Base-by-base conservation (phyloP, 2,113 vertebrate species). In the Apus apus region DNA sequence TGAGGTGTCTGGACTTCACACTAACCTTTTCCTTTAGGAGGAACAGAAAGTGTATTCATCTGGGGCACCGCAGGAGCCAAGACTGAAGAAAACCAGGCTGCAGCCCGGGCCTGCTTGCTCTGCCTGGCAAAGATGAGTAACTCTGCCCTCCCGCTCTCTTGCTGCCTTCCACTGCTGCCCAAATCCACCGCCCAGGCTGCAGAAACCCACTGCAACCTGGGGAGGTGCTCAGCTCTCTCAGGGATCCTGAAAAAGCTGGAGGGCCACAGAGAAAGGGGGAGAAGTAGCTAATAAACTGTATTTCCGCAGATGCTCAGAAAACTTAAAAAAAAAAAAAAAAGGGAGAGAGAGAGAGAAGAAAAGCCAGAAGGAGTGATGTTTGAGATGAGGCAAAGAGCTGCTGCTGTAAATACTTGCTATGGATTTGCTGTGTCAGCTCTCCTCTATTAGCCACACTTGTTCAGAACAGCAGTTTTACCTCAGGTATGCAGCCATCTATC, bases 71-170 rank as follows among this genome's bases (percentile, higher is more conserved):
- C 67, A 64, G 64, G 29, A 87, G 57, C 48, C 27, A 67, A 73
- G 43, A 17, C 17, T 64, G 74, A 57, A 51, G 67, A 57, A 45
- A 68, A 22, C 19, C 27, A 46, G 43, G 43, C 50, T 83, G 51
- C 46, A 64, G 9, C 50, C 43, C 67, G 56, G 74, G n/a, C 50
- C 71, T 61, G 45, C n/a, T 60, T 34, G 25, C 46, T 81, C 30
- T 43, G 45, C 38, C 46, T 50, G 53, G 53, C 53, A 38, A 50
- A 66, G 65, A 15, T 0, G 1, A 77, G 87, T 25, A 43, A n/a
- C 48, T 68, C 60, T 3, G 1, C 8, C 4, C 23, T n/a, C 27
- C n/a, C 46, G 71, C 14, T 13, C 1, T 0, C 77, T 53, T 5
- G 25, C 38, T 57, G 77, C 40, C 27, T 51, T 51, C 32, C 51